phyloP scores from a whole-genome alignment of 1,140 invertebrate species.

The Polypedilum pembai region DNA sequence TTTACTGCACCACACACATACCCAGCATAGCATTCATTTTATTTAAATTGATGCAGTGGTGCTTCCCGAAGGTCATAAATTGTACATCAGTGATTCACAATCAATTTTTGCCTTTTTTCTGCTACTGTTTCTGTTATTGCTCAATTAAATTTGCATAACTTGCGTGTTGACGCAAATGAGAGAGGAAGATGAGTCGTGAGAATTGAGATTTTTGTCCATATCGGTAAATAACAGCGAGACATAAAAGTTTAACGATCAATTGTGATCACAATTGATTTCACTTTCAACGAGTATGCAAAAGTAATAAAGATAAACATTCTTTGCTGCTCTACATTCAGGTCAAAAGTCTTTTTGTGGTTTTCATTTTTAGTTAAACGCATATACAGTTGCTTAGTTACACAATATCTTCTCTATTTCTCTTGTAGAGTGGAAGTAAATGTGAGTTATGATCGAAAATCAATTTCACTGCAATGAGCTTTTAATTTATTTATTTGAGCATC shows the following conservation, averaged over 20 bases:
- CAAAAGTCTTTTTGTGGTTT: not conserved
- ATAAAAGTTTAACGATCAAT: constrained; percentile 14
- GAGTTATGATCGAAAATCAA: too few relatives aligned
- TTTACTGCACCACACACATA: too few relatives aligned
- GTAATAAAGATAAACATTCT: constrained; percentile 2
- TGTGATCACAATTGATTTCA: not conserved
- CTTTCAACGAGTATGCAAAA: not conserved
- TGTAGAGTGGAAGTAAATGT: too few relatives aligned
- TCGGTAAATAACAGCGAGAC: not conserved
- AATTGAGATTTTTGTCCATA: not conserved
- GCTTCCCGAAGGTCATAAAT: not conserved
- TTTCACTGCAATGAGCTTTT: too few relatives aligned
- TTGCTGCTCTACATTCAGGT: not conserved
- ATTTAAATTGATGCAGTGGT: not conserved
- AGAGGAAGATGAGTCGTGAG: not conserved
- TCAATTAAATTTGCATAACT: constrained; percentile 10
- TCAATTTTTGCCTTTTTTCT: not conserved
- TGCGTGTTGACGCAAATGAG: too few relatives aligned
- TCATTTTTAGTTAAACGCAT: too few relatives aligned
- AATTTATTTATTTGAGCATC: too few relatives aligned
- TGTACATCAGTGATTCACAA: not conserved
- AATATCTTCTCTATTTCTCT: too few relatives aligned
- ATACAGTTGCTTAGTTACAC: too few relatives aligned
- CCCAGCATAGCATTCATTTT: not conserved
- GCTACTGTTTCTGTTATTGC: not conserved